Evolutionary conservation across 2,888 invertebrate species (phyloP).

Genomic region (Tupiocoris notatus): DNA sequence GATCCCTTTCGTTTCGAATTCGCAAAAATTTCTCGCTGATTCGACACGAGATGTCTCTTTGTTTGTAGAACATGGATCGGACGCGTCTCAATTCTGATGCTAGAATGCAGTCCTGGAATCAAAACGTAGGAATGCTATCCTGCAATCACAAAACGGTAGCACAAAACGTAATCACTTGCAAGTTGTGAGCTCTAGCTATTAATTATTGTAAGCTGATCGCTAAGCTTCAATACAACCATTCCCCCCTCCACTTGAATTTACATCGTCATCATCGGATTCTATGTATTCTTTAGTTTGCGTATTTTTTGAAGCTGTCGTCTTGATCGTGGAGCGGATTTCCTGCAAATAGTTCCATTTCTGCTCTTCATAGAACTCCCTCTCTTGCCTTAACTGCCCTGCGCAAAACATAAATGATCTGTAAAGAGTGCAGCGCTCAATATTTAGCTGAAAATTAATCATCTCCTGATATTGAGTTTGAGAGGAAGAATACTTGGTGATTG

Average conservation of each 20-base stretch:
- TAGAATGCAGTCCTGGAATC: conserved; percentile 8
- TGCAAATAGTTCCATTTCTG: conserved; percentile 23
- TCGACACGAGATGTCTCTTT: conserved; percentile 21
- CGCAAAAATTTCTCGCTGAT: conserved; percentile 31
- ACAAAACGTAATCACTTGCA: too few relatives aligned
- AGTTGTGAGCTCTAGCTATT: too few relatives aligned
- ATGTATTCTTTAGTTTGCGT: conserved; percentile 36
- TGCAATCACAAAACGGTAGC: too few relatives aligned
- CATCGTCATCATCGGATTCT: conserved; percentile 31
- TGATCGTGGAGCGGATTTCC: conserved; percentile 29
- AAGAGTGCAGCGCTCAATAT: too few relatives aligned
- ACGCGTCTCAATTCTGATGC: conserved; percentile 31
- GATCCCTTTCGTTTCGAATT: conserved; percentile 15
- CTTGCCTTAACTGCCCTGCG: conserved; percentile 26
- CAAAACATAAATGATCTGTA: too few relatives aligned
- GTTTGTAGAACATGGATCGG: conserved; percentile 34
- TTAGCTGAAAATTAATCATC: too few relatives aligned
- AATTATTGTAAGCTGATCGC: background rate
- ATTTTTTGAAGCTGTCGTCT: background rate
- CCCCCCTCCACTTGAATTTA: background rate
- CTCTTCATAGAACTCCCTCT: conserved; percentile 33
- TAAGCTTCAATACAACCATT: background rate
- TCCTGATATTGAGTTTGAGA: too few relatives aligned
- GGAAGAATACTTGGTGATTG: too few relatives aligned
- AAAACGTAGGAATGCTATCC: too few relatives aligned